These are phyloP conservation scores for Bubo bubo DNA, from an alignment of 2,113 vertebrate genomes.

Conservation along the genomic window DNA sequence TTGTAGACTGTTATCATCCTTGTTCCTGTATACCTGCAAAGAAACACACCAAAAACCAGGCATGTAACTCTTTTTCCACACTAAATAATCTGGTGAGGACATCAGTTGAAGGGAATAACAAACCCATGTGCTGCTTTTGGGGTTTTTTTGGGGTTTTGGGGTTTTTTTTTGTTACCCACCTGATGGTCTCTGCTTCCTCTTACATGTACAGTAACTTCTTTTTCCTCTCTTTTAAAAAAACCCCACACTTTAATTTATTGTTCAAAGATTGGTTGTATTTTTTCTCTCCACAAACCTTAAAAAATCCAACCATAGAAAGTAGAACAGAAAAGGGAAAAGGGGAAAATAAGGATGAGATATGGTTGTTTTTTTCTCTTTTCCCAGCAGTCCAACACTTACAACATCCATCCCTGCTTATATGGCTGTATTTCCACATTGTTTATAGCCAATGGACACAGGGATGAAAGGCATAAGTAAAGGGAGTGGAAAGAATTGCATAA, in stretches of 20 bases:
- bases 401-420: neutral
- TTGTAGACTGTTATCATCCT: neutral
- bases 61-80: neutral
- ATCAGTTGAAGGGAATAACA: neutral
- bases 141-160: neutral
- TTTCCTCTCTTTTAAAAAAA: neutral
- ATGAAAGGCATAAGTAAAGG: slow-evolving; percentile 61
- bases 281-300: neutral
- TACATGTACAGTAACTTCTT: neutral
- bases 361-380: neutral
- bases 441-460: slow-evolving; percentile 62
- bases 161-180: fast-evolving
- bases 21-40: neutral
- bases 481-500: slow-evolving; percentile 68
- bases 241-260: neutral
- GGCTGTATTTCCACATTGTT: slow-evolving; percentile 54
- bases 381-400: neutral
- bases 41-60: neutral
- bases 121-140: neutral
- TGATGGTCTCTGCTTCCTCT: neutral
- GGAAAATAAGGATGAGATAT: neutral
- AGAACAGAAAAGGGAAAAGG: neutral
- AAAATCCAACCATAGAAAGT: neutral
- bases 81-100: neutral
- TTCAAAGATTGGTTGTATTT: neutral